These are phyloP conservation scores for Poecilia picta DNA, from an alignment of 2,797 vertebrate species.

Conservation along the genomic window DNA sequence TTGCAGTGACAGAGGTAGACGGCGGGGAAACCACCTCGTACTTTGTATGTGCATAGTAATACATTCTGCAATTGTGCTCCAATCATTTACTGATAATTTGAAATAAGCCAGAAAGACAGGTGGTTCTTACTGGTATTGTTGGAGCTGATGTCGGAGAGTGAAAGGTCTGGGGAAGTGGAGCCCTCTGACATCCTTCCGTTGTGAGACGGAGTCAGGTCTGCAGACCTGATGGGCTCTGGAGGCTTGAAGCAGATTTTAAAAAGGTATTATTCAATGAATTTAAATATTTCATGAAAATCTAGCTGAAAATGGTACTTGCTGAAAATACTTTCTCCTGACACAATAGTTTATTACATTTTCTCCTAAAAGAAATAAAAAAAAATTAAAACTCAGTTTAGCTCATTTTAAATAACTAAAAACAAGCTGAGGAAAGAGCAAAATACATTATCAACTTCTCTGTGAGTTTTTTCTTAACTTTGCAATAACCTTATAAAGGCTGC, in stretches of 20 bases:
- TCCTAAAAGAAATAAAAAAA: neutral
- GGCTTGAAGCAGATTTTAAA: conserved; percentile 15
- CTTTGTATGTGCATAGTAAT: neutral
- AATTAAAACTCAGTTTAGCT: neutral
- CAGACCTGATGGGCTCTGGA: conserved; percentile 11
- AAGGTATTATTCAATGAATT: neutral
- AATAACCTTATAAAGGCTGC: neutral
- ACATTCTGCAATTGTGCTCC: neutral
- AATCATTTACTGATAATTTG: neutral
- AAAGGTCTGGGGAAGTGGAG: conserved; percentile 24
- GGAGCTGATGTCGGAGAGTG: neutral
- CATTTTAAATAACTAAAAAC: neutral
- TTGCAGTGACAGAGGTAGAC: neutral
- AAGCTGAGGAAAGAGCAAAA: neutral
- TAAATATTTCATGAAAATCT: neutral
- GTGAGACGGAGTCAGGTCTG: conserved; percentile 29
- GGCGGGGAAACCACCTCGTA: neutral
- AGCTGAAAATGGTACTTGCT: neutral
- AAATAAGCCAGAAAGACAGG: neutral
- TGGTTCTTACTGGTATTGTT: conserved; percentile 31
- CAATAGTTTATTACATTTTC: neutral
- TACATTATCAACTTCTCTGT: neutral
- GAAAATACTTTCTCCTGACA: neutral
- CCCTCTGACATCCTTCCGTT: conserved; percentile 33
- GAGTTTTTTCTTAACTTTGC: neutral